Conservation (phyloP, 1,140 invertebrate species). For the Rhynchophorus ferrugineus region DNA sequence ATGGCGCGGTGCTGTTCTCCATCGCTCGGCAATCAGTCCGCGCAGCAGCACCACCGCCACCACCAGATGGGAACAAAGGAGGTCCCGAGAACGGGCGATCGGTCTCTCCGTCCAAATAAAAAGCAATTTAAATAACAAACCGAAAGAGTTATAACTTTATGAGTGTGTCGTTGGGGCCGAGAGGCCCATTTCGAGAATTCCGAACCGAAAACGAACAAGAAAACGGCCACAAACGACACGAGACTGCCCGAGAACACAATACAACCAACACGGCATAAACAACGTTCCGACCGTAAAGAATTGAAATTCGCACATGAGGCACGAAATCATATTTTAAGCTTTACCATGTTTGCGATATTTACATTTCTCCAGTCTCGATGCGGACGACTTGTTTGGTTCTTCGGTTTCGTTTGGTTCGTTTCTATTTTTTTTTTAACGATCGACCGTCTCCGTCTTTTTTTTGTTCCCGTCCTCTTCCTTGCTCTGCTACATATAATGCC, state of each 20-base stretch:
- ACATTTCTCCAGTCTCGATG: conserved; percentile 22
- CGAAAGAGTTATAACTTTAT: conserved; percentile 20
- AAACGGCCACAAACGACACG: conserved; percentile 13
- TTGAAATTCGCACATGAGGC: conserved; percentile 38
- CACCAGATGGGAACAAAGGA: no score
- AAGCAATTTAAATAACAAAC: conserved; percentile 18
- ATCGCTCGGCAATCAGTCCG: no score
- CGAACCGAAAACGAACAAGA: conserved; percentile 13
- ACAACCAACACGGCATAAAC: conserved; percentile 36
- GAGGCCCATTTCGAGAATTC: conserved; percentile 16
- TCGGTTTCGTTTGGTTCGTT: no score
- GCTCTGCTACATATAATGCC: no score
- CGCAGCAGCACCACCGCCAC: no score
- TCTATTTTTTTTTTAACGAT: no score
- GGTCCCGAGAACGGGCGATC: no score
- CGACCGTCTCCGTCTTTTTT: no score
- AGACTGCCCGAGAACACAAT: conserved; percentile 27
- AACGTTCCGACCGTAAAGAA: conserved; percentile 31
- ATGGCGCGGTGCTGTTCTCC: no score
- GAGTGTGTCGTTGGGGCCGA: neutral
- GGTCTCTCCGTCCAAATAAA: neutral
- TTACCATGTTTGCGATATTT: conserved; percentile 29
- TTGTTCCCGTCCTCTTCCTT: no score
- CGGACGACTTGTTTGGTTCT: conserved; percentile 2
- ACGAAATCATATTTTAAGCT: conserved; percentile 35